Conservation (phyloP, 2,113 vertebrate species). For the Sylvietta virens region DNA sequence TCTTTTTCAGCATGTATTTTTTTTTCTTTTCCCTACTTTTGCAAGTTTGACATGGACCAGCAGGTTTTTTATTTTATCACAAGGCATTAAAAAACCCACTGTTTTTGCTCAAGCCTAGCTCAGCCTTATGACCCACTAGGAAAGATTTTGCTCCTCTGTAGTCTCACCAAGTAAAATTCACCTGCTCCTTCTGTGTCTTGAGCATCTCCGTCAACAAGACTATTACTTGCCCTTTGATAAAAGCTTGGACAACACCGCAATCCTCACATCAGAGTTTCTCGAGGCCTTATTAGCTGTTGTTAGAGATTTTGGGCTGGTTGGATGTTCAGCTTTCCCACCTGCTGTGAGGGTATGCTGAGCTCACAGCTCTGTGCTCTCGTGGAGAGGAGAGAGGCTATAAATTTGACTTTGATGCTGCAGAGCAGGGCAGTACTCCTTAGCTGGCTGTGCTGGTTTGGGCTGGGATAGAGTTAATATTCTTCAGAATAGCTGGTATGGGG, state of each 20-base stretch:
- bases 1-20: background rate
- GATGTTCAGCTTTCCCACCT: background rate
- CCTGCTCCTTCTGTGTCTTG: rapidly evolving
- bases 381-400: background rate
- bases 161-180: background rate
- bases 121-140: rapidly evolving
- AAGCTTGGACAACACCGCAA: background rate
- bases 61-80: background rate
- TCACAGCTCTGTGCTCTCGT: background rate
- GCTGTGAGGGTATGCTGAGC: background rate
- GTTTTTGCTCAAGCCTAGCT: background rate
- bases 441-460: background rate
- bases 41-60: background rate
- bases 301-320: background rate
- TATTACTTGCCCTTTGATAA: background rate
- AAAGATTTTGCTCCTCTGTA: background rate
- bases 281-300: background rate
- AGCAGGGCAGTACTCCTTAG: background rate
- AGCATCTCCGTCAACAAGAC: background rate
- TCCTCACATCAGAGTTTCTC: background rate
- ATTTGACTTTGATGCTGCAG: background rate
- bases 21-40: background rate
- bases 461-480: background rate
- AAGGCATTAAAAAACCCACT: background rate
- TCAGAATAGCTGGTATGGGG: background rate